Base-by-base conservation (phyloP, 1,140 invertebrate genomes). In the Drosophila carrolli region DNA sequence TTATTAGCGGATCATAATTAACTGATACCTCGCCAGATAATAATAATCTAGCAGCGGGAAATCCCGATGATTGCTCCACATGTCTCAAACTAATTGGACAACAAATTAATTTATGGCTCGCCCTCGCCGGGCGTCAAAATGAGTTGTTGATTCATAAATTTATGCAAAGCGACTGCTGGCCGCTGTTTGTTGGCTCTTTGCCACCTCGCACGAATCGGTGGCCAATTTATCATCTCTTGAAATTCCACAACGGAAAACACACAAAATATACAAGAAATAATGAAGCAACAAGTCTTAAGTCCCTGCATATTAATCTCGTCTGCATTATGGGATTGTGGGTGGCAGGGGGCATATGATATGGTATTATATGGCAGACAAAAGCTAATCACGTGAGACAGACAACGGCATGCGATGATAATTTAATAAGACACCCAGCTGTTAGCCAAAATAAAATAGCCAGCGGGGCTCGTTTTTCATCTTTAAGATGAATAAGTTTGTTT, bases 101-200 rank as follows among this genome's bases (percentile, higher is more conserved):
- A 89, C 60, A 75, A 83, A 89, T 89, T 89, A 84, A 89, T 89
- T 77, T 84, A 71, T 84, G 75, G 75, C 79, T 59, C 72, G 13
- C 74, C 73, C 72, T 67, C 72, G 83, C 70, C 75, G 27, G 75
- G 75, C 75, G 75, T 77, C 75, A 70, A 83, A 89, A 77, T 89
- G 80, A 88, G 84, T 84, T 88, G 84, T 88, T 89, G 76, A 89
- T 88, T 78, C 77, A 84, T 72, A 84, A 89, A 89, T 89, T 80
- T 71, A 88, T 89, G 84, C 76, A 77, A 62, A 89, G 63, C 54
- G 68, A 44, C 32, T 68, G 62, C 79, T 62, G 65, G 65, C 74
- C 60, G 62, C 41, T 62, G 74, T 50, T 65, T 74, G 68, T 84
- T 89, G 84, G 84, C 84, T 75, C 68, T 89, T 80, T 89, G 84